Evolutionary conservation across 2,113 vertebrate genomes (phyloP).

Genomic region (Pomatorhinus ruficollis): DNA sequence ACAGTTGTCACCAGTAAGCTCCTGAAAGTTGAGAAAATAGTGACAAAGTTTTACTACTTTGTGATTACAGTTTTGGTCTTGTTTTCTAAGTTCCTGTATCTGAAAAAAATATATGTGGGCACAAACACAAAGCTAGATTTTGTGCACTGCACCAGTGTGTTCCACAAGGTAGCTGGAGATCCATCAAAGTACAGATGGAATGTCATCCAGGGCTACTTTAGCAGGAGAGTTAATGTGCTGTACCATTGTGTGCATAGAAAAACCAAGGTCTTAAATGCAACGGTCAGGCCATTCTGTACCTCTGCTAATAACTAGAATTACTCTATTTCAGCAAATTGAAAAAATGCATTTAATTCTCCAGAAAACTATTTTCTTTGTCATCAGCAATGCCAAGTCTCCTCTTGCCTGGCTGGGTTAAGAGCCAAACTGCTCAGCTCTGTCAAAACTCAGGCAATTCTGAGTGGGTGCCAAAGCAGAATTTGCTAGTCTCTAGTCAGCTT

Average conservation of each 20-base stretch:
- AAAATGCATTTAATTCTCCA: neutral
- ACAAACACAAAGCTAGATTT: neutral
- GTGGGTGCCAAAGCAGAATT: constrained; percentile 56
- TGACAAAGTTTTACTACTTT: neutral
- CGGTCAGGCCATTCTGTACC: neutral
- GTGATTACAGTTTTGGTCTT: neutral
- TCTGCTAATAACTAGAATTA: neutral
- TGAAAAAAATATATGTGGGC: neutral
- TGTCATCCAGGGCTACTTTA: neutral
- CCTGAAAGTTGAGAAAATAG: neutral
- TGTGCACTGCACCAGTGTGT: neutral
- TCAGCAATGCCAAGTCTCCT: constrained; percentile 39
- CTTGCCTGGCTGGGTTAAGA: constrained; percentile 54
- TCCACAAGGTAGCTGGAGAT: neutral
- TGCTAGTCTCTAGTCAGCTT: constrained; percentile 59
- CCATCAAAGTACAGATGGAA: neutral
- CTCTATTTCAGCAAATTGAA: neutral
- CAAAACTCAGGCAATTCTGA: constrained; percentile 49
- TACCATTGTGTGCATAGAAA: neutral
- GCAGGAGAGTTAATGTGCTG: neutral
- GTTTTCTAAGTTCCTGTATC: neutral
- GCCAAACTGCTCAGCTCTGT: constrained; percentile 61
- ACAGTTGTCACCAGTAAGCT: neutral
- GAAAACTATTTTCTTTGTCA: constrained; percentile 37
- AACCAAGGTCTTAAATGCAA: neutral